A percentile compares a stretch with the other conserved stretches of the same genome.
Conservation (phyloP, 2,113 vertebrate genomes). For the Otocyon megalotis region DNA sequence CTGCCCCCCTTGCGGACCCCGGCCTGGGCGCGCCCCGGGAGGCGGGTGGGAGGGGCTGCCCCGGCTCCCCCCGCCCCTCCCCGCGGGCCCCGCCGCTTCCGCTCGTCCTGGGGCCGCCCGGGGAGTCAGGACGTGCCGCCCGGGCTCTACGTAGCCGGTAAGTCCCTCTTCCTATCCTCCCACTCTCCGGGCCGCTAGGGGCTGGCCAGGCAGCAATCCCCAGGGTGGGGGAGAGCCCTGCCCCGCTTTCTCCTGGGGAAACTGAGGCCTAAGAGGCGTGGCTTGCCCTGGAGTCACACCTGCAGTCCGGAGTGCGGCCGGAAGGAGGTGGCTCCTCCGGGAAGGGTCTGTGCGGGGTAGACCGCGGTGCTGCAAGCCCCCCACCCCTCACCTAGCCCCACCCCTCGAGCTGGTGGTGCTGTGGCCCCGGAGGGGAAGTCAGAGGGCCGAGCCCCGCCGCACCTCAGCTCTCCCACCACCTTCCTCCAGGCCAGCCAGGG, state of each 20-base stretch:
- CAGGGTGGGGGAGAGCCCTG: background rate
- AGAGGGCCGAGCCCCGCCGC: background rate
- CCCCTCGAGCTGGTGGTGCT: too few species aligned
- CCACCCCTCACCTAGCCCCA: background rate
- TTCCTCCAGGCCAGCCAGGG: background rate
- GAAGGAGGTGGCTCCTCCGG: too few species aligned
- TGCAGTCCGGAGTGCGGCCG: background rate
- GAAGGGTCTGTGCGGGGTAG: too few species aligned
- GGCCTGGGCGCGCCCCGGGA: slow-evolving; percentile 52
- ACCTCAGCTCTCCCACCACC: background rate
- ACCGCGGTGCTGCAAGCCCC: background rate
- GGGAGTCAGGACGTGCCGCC: slow-evolving; percentile 11
- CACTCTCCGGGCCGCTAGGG: background rate
- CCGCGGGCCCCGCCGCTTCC: slow-evolving; percentile 66
- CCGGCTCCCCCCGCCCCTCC: slow-evolving; percentile 33
- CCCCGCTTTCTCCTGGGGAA: background rate
- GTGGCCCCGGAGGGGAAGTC: background rate
- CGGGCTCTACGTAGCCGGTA: slow-evolving; percentile 37
- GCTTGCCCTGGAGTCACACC: background rate
- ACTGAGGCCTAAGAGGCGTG: slow-evolving; percentile 37
- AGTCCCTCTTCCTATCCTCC: slow-evolving; percentile 65
- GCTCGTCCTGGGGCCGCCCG: background rate
- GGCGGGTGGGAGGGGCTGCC: slow-evolving; percentile 57
- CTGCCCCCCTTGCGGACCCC: slow-evolving; percentile 2
- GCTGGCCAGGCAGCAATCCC: background rate